Conservation (phyloP, 2,113 vertebrate genomes). For the Ancistrus triradiatus region DNA sequence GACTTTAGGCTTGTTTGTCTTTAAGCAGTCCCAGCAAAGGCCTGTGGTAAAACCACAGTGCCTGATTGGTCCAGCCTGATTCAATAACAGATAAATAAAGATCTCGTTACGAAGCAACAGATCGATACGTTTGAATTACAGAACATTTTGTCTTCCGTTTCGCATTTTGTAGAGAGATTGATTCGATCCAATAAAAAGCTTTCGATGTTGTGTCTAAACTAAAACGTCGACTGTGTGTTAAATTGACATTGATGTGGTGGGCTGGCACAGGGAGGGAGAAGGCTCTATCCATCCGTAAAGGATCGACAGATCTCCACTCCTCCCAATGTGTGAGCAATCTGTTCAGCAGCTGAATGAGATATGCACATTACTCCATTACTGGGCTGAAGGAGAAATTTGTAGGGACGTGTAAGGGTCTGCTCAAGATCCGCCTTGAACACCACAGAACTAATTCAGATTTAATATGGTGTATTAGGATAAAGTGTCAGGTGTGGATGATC, state of each 20-base stretch:
- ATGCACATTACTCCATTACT: neutral
- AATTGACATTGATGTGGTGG: neutral
- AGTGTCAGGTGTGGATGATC: too few species aligned
- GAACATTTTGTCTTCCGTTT: neutral
- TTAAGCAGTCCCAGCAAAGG: neutral
- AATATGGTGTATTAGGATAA: too few species aligned
- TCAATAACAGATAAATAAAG: neutral
- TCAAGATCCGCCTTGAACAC: too few species aligned
- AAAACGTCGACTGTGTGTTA: neutral
- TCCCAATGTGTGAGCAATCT: constrained; percentile 10
- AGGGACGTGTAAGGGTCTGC: too few species aligned
- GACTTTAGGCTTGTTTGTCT: too few species aligned
- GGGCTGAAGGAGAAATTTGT: too few species aligned
- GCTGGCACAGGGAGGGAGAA: neutral
- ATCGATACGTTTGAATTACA: neutral
- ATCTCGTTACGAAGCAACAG: neutral
- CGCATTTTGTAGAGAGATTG: neutral
- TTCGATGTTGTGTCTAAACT: neutral
- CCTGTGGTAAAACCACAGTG: neutral
- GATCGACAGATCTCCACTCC: constrained; percentile 19
- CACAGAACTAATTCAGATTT: too few species aligned
- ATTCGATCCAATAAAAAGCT: constrained; percentile 4
- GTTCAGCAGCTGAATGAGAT: neutral
- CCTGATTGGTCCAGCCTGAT: neutral
- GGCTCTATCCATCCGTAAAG: constrained; percentile 1